Evolutionary conservation across 2,888 invertebrate species (phyloP), one percentile per base, ranked within the genome.

Genomic region (Bruchidius siliquastri): DNA sequence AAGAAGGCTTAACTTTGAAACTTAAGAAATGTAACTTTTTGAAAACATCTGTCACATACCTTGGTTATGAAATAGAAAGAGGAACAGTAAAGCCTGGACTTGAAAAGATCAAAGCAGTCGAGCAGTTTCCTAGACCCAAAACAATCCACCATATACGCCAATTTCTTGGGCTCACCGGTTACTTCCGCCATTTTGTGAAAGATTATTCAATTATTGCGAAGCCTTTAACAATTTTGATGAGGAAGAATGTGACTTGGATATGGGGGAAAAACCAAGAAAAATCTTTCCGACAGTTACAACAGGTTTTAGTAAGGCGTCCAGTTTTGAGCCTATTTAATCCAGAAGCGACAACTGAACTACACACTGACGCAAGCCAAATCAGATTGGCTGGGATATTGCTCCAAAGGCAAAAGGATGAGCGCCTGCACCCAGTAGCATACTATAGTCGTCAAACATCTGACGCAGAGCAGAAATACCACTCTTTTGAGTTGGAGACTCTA

Each of bases 401-500:
- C 4, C 83, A 83, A 76, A 73, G 71, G 69, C 75, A 81, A 67
- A 21, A 69, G 21, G 80, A 80, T 20, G 67, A 72, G 0, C 70
- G 74, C 8, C 71, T 81, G 72, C 77, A 81, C 67, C 81, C 81
- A 0, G 79, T 83, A 10, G 81, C 81, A 0, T 86, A 83, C 71
- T 82, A 79, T 30, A 84, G 83, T 68, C 79, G 82, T n/a, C 83
- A 82, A 70, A 81, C 84, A 0, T 80, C 80, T 0, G 76, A 73
- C 0, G 77, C 80, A 0, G 86, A 87, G 76, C 72, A 74, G 21
- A 82, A 79, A 49, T 85, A 83, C 67, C 82, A 82, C 49, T 82
- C 82, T 0, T 83, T 82, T 30, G 86, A 87, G 67, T 73, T 83
- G n/a, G 84, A 86, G 72, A 81, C 79, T 20, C 68, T 86, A n/a